phyloP scores from a whole-genome alignment of 1,140 invertebrate genomes.

The Drosophila lacertosa region DNA sequence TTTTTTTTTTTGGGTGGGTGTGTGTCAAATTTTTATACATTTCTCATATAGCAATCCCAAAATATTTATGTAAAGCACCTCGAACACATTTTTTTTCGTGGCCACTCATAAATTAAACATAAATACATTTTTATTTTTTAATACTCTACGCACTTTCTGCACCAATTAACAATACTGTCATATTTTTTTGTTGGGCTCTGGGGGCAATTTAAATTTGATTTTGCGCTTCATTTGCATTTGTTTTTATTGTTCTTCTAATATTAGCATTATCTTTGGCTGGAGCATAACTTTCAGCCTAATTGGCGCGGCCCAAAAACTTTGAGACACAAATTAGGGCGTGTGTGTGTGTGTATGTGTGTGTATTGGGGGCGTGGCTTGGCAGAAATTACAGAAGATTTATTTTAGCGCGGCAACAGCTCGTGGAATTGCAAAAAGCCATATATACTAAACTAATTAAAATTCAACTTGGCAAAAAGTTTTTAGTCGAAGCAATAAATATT shows the following conservation, averaged over 20 bases:
- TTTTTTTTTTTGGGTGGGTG: constrained; percentile 56
- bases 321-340: constrained; percentile 51
- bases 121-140: constrained; percentile 26
- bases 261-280: constrained; percentile 39
- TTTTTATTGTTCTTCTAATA: constrained; percentile 47
- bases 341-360: constrained; percentile 1
- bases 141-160: constrained; percentile 52
- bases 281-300: constrained; percentile 53
- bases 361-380: constrained; percentile 16
- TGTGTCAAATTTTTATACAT: constrained; percentile 65
- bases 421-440: constrained; percentile 60
- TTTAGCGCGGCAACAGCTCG: constrained; percentile 24
- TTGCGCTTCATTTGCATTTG: constrained; percentile 73
- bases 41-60: constrained; percentile 48
- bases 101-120: constrained; percentile 71
- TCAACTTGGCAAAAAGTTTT: constrained; percentile 81
- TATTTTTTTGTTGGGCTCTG: neutral
- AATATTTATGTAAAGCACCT: constrained; percentile 42
- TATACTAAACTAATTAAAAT: constrained; percentile 81
- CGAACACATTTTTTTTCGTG: neutral
- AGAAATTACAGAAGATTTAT: constrained; percentile 51
- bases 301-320: constrained; percentile 57
- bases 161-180: constrained; percentile 56
- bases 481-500: constrained; percentile 79
- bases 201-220: constrained; percentile 51